phyloP scores from a whole-genome alignment of 2,888 invertebrate species.

The Allygus modestus region DNA sequence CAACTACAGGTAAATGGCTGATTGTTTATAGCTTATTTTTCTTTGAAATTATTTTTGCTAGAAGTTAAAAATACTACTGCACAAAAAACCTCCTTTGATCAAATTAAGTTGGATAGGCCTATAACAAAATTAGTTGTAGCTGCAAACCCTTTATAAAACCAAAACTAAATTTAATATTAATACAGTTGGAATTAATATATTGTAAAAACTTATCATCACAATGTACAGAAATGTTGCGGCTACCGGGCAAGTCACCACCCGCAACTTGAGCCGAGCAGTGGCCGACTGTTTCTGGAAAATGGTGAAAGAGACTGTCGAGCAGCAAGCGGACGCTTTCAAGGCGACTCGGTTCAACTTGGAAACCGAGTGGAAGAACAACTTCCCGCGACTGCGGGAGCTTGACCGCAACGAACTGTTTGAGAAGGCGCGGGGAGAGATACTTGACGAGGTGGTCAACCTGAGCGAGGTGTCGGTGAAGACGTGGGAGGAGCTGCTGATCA shows the following conservation, averaged over 20 bases:
- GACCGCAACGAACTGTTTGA: conserved; percentile 99
- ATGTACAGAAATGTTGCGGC: conserved; percentile 54
- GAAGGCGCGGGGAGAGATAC: conserved; percentile 95
- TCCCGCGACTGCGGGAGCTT: conserved; percentile 93
- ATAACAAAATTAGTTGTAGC: too few species aligned
- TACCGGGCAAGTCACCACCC: conserved; percentile 85
- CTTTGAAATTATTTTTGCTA: too few species aligned
- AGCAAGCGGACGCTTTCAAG: conserved; percentile 99
- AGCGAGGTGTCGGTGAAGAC: conserved; percentile 90
- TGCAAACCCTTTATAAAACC: too few species aligned
- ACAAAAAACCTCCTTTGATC: too few species aligned
- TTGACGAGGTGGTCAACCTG: conserved; percentile 83
- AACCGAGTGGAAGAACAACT: conserved; percentile 99
- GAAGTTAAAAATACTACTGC: too few species aligned
- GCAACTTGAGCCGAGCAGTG: conserved; percentile 97
- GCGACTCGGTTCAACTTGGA: conserved; percentile 98
- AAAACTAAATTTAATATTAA: too few species aligned
- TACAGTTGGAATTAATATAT: too few species aligned
- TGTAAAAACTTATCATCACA: too few species aligned
- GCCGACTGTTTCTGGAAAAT: conserved; percentile 99
- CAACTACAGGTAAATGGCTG: too few species aligned
- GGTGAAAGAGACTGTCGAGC: conserved; percentile 99
- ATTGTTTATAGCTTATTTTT: too few species aligned
- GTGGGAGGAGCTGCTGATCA: conserved; percentile 92
- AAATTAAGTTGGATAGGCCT: too few species aligned